Evolutionary conservation across 2,797 vertebrate genomes (phyloP), one percentile per base, ranked within the genome.

Genomic region (Sebastiscus tertius): DNA sequence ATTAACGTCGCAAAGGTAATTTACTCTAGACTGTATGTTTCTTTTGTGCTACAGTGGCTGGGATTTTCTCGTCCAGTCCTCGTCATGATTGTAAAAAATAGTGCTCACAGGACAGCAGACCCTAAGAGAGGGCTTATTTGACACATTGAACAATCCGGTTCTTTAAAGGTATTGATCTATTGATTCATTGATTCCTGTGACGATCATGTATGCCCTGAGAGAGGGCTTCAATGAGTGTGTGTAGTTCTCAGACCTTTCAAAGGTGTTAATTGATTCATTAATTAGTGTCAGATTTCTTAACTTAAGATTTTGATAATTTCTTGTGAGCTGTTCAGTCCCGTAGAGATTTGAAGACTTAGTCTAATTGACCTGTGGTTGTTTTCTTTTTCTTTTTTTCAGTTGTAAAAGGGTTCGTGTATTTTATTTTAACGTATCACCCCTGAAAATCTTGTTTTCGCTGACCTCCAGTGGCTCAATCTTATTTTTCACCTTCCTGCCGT

Each of bases 1-100:
- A 92, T 88, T 81, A 80, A 66, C 8, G 20, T 60, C 1, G 34
- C 60, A 49, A 72, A 76, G 55, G 81, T 85, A 49, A 90, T 91
- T 88, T 77, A 76, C 72, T 74, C 14, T 10, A 61, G 64, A 75
- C 42, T 73, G 46, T 20, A 52, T 76, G 60, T 77, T 79, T 83
- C 72, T 82, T 71, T 81, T n/a, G 29, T 75, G n/a, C 62, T 46
- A 8, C 49, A n/a, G 7, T 24, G 18, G 34, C 71, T 58, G 42
- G 39, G 66, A 66, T 49, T 49, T 49, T 76, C 14, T 39, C 18
- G 6, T 34, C 33, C n/a, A 33, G 16, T 81, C 72, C 62, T 62
- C 60, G 24, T 49, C 16, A 29, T 29, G 14, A 72, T 34, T 55
- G 12, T 72, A 42, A 72, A 79, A 67, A 67, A 72, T 22, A 46